Evolutionary conservation across 2,888 invertebrate genomes (phyloP).

Genomic region (Caenorhabditis virilis): DNA sequence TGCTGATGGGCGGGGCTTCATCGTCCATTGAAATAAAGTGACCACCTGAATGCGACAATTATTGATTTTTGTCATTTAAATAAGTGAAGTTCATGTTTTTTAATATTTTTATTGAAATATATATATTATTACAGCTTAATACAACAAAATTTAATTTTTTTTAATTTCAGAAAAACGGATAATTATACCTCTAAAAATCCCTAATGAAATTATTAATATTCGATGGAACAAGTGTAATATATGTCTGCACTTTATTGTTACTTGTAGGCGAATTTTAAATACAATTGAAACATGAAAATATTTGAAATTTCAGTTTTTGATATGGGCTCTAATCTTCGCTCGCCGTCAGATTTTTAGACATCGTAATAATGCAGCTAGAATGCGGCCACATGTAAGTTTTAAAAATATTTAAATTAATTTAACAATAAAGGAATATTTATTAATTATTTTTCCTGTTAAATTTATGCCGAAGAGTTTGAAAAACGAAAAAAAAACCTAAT

Average conservation of each 20-base stretch:
- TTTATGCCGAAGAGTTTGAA: no score
- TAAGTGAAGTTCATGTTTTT: no score
- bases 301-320: slow-evolving; percentile 40
- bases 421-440: background rate
- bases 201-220: no score
- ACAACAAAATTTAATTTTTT: no score
- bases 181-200: no score
- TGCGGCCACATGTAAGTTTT: slow-evolving; percentile 54
- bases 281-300: background rate
- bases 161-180: no score
- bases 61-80: no score
- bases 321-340: slow-evolving; percentile 45
- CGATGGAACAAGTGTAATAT: slow-evolving; percentile 45
- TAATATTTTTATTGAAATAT: no score
- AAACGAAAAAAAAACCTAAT: no score
- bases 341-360: slow-evolving; percentile 61
- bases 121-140: no score
- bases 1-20: slow-evolving; percentile 2
- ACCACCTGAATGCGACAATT: no score
- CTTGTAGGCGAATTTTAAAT: background rate
- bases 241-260: slow-evolving; percentile 17
- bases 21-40: background rate
- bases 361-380: slow-evolving; percentile 57
- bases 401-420: slow-evolving; percentile 17
- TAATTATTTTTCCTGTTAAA: slow-evolving; percentile 1